phyloP scores from a whole-genome alignment of 2,113 vertebrate species.

The Varanus komodoensis region DNA sequence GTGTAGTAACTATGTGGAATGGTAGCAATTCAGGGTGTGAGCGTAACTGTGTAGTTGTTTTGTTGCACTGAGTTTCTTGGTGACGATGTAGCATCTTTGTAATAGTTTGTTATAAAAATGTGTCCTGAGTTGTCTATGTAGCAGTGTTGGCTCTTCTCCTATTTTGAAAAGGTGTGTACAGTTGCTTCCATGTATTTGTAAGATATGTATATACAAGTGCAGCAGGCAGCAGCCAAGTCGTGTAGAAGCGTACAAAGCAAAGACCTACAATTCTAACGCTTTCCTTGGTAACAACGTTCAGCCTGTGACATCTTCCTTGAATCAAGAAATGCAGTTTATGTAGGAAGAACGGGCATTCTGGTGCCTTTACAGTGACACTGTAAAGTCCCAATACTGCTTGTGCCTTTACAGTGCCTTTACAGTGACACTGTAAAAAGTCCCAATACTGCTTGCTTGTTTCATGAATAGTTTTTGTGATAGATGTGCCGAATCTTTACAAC shows the following conservation, averaged over 20 bases:
- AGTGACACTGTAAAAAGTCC: neutral
- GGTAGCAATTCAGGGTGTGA: neutral
- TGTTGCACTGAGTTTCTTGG: neutral
- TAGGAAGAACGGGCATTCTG: neutral
- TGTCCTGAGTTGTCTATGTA: neutral
- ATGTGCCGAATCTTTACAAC: neutral
- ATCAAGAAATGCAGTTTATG: neutral
- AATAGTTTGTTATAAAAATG: neutral
- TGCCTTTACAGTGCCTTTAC: no score
- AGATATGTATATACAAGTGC: no score
- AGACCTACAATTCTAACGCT: neutral
- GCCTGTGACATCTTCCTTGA: neutral
- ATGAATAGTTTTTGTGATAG: neutral
- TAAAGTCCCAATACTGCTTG: neutral
- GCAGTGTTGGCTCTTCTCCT: neutral
- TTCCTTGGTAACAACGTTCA: neutral
- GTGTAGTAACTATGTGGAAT: neutral
- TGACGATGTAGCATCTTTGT: neutral
- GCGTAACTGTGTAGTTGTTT: neutral
- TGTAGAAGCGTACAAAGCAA: neutral
- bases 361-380: neutral
- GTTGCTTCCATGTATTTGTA: neutral
- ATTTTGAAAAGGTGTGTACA: neutral
- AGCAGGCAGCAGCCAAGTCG: neutral
- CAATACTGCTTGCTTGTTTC: no score